A percentile compares a stretch with the other conserved stretches of the same genome.
Evolutionary conservation across 2,113 vertebrate genomes (phyloP).

Genomic region (Tor tambroides): DNA sequence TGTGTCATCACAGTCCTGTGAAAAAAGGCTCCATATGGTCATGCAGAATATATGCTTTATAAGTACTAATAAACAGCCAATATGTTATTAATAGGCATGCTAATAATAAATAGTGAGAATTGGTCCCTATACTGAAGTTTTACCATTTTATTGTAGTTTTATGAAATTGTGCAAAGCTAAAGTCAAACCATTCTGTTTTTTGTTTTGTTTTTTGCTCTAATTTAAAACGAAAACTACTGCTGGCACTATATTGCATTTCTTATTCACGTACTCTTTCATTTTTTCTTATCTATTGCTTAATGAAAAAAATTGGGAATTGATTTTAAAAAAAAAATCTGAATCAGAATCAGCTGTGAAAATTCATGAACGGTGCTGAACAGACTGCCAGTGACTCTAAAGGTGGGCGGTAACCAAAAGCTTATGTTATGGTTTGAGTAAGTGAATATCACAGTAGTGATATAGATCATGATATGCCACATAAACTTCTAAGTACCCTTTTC

Average conservation of each 20-base stretch:
- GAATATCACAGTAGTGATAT: not conserved
- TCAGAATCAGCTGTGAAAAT: not conserved
- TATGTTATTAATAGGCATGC: no score
- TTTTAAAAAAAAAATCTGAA: no score
- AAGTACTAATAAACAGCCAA: no score
- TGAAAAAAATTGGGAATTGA: no score
- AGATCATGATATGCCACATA: not conserved
- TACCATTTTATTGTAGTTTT: not conserved
- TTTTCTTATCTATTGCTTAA: not conserved
- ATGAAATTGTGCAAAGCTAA: not conserved
- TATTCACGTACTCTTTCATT: not conserved
- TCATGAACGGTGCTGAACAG: not conserved
- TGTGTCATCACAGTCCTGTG: no score
- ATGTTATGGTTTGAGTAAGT: not conserved
- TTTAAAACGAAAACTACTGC: not conserved
- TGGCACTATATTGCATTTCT: not conserved
- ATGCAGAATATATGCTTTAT: no score
- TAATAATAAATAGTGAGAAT: no score
- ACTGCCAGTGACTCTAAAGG: not conserved
- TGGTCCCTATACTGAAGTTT: no score
- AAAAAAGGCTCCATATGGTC: not conserved
- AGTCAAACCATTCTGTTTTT: not conserved
- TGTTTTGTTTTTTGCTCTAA: not conserved
- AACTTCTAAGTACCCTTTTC: constrained; percentile 25
- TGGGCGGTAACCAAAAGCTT: not conserved